Conservation (phyloP, 2,113 vertebrate genomes). For the Ceyx cyanopectus region DNA sequence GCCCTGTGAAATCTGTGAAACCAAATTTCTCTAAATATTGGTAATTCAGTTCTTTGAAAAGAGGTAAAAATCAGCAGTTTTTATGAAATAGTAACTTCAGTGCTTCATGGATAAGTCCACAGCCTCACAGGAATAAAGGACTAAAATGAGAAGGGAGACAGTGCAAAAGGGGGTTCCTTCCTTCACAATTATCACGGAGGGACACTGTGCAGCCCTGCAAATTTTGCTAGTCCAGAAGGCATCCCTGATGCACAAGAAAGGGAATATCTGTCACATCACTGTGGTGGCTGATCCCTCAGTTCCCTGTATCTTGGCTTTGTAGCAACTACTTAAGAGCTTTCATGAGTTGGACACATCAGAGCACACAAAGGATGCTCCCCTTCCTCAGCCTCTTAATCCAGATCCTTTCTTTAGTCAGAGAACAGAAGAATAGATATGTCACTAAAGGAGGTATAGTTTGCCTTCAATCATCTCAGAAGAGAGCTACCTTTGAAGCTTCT, state of each 20-base stretch:
- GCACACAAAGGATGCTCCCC: neutral
- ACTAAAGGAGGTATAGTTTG: constrained; percentile 1
- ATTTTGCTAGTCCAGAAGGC: neutral
- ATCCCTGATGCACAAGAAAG: neutral
- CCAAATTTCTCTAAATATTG: neutral
- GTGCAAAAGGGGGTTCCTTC: neutral
- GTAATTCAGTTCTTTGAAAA: neutral
- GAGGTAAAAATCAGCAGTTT: neutral
- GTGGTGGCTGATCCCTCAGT: neutral
- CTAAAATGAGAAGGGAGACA: neutral
- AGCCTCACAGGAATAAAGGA: neutral
- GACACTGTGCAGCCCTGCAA: neutral
- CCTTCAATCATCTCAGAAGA: constrained; percentile 17
- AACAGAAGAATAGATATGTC: constrained; percentile 43
- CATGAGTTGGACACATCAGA: neutral
- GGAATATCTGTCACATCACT: accelerated
- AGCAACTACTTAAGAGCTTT: neutral
- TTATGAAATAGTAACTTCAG: neutral
- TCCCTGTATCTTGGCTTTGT: neutral
- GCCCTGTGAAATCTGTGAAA: neutral
- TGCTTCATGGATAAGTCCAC: neutral
- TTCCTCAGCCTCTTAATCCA: neutral
- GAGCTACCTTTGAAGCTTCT: constrained; percentile 44
- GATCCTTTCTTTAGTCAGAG: neutral
- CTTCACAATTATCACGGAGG: neutral